These are phyloP conservation scores for Hypsopygia costalis DNA, from an alignment of 2,888 invertebrate genomes.

Conservation along the genomic window DNA sequence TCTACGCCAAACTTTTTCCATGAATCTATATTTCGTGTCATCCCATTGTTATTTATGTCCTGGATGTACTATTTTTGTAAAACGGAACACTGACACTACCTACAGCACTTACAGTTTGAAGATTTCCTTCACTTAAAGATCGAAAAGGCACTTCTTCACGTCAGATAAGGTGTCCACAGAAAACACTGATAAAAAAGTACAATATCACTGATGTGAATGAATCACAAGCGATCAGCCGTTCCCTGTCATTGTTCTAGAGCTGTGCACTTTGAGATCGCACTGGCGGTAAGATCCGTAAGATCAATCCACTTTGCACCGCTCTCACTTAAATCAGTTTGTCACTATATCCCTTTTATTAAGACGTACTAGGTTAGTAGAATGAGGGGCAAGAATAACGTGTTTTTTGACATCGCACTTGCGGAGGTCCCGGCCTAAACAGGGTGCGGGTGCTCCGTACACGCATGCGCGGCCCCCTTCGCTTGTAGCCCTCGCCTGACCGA, in stretches of 20 bases:
- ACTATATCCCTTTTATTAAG: slow-evolving; percentile 57
- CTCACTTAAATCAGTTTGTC: slow-evolving; percentile 40
- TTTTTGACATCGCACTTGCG: slow-evolving; percentile 73
- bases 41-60: slow-evolving; percentile 62
- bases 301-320: slow-evolving; percentile 15
- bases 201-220: slow-evolving; percentile 35
- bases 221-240: slow-evolving; percentile 56
- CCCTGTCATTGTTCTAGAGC: slow-evolving; percentile 54
- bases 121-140: neutral
- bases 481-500: slow-evolving; percentile 55
- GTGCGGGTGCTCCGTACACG: slow-evolving; percentile 63
- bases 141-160: neutral
- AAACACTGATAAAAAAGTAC: slow-evolving; percentile 27
- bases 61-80: slow-evolving; percentile 5
- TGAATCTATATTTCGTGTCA: slow-evolving; percentile 73
- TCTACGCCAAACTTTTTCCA: slow-evolving; percentile 80
- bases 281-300: slow-evolving; percentile 9
- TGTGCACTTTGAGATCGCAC: slow-evolving; percentile 15
- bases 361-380: slow-evolving; percentile 75
- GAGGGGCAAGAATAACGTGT: slow-evolving; percentile 76
- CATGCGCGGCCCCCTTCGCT: slow-evolving; percentile 72
- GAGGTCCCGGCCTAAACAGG: slow-evolving; percentile 70
- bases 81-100: slow-evolving; percentile 6
- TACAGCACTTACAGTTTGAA: slow-evolving; percentile 9
- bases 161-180: slow-evolving; percentile 24